Conservation (phyloP, 2,888 invertebrate genomes). For the Coleophora flavipennella region DNA sequence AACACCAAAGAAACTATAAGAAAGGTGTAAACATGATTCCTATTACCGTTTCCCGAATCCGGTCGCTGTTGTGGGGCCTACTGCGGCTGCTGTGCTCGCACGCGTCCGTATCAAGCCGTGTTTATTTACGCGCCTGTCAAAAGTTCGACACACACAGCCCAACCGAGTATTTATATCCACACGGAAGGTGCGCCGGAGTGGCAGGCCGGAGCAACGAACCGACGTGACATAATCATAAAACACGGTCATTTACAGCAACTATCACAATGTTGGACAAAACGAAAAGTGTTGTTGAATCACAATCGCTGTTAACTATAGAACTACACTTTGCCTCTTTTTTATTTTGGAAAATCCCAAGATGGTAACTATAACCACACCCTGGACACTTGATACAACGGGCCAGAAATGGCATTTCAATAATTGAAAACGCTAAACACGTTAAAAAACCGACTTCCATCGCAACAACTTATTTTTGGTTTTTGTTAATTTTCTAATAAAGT, state of each 20-base stretch:
- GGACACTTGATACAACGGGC: too few species aligned
- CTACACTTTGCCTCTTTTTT: too few species aligned
- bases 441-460: too few species aligned
- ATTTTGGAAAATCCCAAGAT: too few species aligned
- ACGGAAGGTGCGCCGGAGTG: conserved; percentile 60
- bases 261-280: conserved; percentile 34
- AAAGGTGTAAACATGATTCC: neutral
- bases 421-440: too few species aligned
- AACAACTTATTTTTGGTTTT: too few species aligned
- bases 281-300: too few species aligned
- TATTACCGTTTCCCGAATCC: neutral
- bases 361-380: too few species aligned
- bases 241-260: conserved; percentile 26
- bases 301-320: too few species aligned
- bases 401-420: too few species aligned
- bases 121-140: conserved; percentile 66
- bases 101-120: conserved; percentile 36
- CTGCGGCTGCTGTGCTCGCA: conserved; percentile 22
- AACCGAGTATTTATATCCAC: conserved; percentile 52
- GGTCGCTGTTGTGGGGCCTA: conserved; percentile 5
- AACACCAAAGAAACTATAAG: neutral
- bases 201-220: conserved; percentile 58
- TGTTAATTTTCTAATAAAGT: too few species aligned
- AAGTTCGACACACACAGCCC: conserved; percentile 51
- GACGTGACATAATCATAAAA: conserved; percentile 46